Evolutionary conservation across 1,140 invertebrate genomes (phyloP).

Genomic region (silkworm (Bombyx mori)): DNA sequence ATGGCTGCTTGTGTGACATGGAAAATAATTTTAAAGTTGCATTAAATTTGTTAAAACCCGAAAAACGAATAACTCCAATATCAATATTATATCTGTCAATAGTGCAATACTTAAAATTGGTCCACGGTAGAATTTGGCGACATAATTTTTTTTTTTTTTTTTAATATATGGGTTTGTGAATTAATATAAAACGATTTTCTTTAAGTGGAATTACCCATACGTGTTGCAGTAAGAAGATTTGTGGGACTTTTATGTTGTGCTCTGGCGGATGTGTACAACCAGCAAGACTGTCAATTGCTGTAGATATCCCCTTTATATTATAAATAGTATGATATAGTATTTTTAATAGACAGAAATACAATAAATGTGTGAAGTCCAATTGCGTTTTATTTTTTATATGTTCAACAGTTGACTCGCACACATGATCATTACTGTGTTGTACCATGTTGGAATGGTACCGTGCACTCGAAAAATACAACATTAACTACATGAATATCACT

Average conservation of each 20-base stretch:
- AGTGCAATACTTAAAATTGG: slow-evolving; percentile 54
- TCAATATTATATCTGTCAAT: slow-evolving; percentile 9
- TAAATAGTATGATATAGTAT: slow-evolving; percentile 64
- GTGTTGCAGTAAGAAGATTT: slow-evolving; percentile 42
- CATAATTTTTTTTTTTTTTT: slow-evolving; percentile 26
- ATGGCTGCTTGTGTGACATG: too few relatives aligned
- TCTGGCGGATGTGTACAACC: slow-evolving; percentile 53
- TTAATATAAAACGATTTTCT: slow-evolving; percentile 48
- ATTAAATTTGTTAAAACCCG: too few relatives aligned
- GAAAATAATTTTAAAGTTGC: too few relatives aligned
- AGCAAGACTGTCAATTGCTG: slow-evolving; percentile 68
- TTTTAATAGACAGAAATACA: slow-evolving; percentile 71
- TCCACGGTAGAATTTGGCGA: slow-evolving; percentile 16
- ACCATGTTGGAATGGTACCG: too few relatives aligned
- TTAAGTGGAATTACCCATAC: slow-evolving; percentile 25
- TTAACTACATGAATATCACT: background rate
- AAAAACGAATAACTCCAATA: too few relatives aligned
- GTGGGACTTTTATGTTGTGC: slow-evolving; percentile 39
- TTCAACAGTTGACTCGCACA: too few relatives aligned
- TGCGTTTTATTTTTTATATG: slow-evolving; percentile 21
- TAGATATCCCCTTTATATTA: slow-evolving; percentile 65
- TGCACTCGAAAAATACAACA: background rate
- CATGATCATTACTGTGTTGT: too few relatives aligned
- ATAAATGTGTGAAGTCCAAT: slow-evolving; percentile 70
- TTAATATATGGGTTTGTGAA: slow-evolving; percentile 46